Evolutionary conservation across 2,113 vertebrate genomes (phyloP), one percentile per base, ranked within the genome.

Genomic region (Mesembrinibis cayennensis): DNA sequence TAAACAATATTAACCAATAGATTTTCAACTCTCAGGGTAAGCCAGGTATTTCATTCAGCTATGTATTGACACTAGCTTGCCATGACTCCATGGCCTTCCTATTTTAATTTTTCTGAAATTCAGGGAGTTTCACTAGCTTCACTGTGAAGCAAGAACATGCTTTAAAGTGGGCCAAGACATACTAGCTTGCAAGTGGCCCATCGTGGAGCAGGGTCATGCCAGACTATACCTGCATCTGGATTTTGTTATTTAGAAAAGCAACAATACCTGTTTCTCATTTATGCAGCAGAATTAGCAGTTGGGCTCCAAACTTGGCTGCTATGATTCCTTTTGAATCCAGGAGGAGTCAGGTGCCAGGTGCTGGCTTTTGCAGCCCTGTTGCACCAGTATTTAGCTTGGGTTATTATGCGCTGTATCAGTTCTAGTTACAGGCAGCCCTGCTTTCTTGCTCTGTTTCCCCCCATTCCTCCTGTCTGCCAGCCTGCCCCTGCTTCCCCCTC

Each of bases 311-410:
- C 12, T 71, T 91, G 95, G 73, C 87, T 91, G 45, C 36, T 89
- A 34, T 67, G 14, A n/a, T 81, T 91, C 19, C 7, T 56, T 93
- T 66, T 90, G 62, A 85, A 82, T 82, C 53, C 91, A 94, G 62
- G 9, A 90, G 38, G 50, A 88, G 29, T 93, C 62, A 82, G 58
- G 76, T 62, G 84, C 77, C 91, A 95, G 91, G 67, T 91, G 53
- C 29, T 89, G 78, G 49, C 20, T 94, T 95, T 93, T 94, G 27
- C 70, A 89, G 36, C 29, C 82, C 66, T 76, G 34, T 69, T 93
- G 66, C 81, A 82, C 16, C 3, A 65, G 38, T 25, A 93, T 65
- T 82, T 87, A 87, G 4, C 27, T 52, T 63, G 5, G 17, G 10
- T 78, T 93, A 69, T 84, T 82, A 53, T n/a, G 71, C 0, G 1